Evolutionary conservation across 2,797 vertebrate genomes (phyloP).

Genomic region (Sebastes steindachneri): DNA sequence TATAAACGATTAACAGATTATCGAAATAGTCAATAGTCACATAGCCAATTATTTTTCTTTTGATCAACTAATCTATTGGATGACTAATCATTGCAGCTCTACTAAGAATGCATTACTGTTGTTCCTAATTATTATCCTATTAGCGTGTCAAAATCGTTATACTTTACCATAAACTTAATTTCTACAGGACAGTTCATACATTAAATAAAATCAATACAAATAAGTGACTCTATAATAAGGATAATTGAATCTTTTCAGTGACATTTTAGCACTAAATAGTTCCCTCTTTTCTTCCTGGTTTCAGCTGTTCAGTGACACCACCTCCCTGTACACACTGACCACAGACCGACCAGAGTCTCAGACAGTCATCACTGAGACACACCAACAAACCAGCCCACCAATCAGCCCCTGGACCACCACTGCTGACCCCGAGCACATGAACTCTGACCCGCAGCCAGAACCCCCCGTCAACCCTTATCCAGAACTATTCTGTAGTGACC

Average conservation of each 20-base stretch:
- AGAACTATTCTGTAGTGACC: neutral
- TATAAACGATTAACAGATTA: neutral
- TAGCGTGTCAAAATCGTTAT: neutral
- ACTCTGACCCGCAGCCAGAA: neutral
- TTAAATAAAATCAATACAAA: neutral
- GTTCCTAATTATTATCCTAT: neutral
- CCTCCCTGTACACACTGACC: constrained; percentile 79
- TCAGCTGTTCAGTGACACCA: constrained; percentile 89
- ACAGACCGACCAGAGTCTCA: constrained; percentile 47
- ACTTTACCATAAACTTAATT: neutral
- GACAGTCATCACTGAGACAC: constrained; percentile 25
- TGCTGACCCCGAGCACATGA: neutral
- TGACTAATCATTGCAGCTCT: neutral
- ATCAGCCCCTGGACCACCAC: constrained; percentile 2
- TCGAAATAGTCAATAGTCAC: neutral
- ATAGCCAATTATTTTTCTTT: neutral
- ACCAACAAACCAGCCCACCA: neutral
- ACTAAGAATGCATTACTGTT: neutral
- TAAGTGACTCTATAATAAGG: neutral
- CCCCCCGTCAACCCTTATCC: neutral
- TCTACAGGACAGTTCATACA: neutral
- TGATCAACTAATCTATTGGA: neutral
- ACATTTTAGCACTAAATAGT: neutral
- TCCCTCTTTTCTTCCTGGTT: constrained; percentile 43
- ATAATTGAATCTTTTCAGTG: neutral